These are phyloP conservation scores for Platypus cylindrus DNA, from an alignment of 2,888 invertebrate species.

Conservation along the genomic window DNA sequence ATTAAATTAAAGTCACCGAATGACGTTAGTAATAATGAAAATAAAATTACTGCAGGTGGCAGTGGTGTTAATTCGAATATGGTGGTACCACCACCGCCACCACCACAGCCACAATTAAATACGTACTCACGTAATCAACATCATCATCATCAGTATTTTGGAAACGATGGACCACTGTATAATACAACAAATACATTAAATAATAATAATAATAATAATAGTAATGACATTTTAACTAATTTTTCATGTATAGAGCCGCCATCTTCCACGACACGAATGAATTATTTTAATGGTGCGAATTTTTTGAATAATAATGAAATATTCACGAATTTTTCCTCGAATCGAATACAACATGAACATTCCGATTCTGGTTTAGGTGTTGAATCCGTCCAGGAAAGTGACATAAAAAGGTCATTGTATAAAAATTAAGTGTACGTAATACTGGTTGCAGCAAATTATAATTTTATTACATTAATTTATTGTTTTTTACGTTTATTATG, in stretches of 20 bases:
- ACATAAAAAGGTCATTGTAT: slow-evolving; percentile 29
- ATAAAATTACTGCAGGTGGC: slow-evolving; percentile 8
- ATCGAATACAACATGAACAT: slow-evolving; percentile 52
- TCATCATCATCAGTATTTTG: slow-evolving; percentile 14
- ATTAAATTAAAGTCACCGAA: slow-evolving; percentile 38
- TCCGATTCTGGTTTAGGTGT: slow-evolving; percentile 66
- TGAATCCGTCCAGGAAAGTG: slow-evolving; percentile 65
- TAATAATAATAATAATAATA: slow-evolving; percentile 22
- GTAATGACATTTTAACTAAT: slow-evolving; percentile 14
- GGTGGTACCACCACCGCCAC: no score
- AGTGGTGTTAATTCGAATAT: slow-evolving; percentile 14
- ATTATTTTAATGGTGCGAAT: slow-evolving; percentile 14
- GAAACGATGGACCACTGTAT: slow-evolving; percentile 10
- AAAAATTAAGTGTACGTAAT: slow-evolving; percentile 4
- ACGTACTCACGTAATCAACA: slow-evolving; percentile 13
- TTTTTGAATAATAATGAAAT: slow-evolving; percentile 7
- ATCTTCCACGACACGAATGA: no score
- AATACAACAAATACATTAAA: slow-evolving; percentile 18
- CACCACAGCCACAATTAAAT: no score
- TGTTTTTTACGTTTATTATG: no score
- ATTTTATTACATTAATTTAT: no score
- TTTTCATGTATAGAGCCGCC: slow-evolving; percentile 17
- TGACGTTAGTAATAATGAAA: slow-evolving; percentile 16
- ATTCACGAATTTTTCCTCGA: slow-evolving; percentile 12
- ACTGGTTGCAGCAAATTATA: no score